Conservation (phyloP, 1,140 invertebrate species). For the Trichonephila clavata region DNA sequence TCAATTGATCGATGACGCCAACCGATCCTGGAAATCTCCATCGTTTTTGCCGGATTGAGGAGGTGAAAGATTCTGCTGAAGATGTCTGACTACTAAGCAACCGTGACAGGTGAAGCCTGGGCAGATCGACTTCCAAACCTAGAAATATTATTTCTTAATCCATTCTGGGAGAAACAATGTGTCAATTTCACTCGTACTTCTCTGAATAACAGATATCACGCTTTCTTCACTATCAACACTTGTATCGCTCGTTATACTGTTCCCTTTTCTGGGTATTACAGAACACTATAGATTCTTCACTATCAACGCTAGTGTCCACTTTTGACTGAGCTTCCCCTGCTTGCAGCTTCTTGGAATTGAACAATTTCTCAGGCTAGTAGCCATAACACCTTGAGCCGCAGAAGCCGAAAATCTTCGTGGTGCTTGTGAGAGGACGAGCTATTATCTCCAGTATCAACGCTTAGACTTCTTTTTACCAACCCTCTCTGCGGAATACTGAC, state of each 20-base stretch:
- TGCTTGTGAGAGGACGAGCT: not conserved
- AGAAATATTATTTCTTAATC: conserved; percentile 48
- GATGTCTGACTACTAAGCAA: conserved; percentile 54
- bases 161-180: conserved; percentile 54
- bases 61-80: conserved; percentile 67
- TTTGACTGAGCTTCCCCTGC: conserved; percentile 76
- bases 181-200: conserved; percentile 81
- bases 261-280: conserved; percentile 88
- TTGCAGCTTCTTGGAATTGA: conserved; percentile 59
- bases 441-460: conserved; percentile 74
- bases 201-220: conserved; percentile 82
- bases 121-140: conserved; percentile 74
- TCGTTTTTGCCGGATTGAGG: conserved; percentile 69
- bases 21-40: conserved; percentile 58
- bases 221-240: conserved; percentile 85
- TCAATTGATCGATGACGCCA: conserved; percentile 55
- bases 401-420: conserved; percentile 71
- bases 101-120: conserved; percentile 76
- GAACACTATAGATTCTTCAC: conserved; percentile 79
- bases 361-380: conserved; percentile 43
- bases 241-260: conserved; percentile 94
- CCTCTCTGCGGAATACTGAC: conserved; percentile 50
- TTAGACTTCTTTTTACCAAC: conserved; percentile 75
- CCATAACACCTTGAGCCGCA: conserved; percentile 63
- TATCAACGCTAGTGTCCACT: conserved; percentile 79